A percentile compares a stretch with the other conserved stretches of the same genome.
Evolutionary conservation across 2,888 invertebrate species (phyloP).

Genomic region (Alitta virens): DNA sequence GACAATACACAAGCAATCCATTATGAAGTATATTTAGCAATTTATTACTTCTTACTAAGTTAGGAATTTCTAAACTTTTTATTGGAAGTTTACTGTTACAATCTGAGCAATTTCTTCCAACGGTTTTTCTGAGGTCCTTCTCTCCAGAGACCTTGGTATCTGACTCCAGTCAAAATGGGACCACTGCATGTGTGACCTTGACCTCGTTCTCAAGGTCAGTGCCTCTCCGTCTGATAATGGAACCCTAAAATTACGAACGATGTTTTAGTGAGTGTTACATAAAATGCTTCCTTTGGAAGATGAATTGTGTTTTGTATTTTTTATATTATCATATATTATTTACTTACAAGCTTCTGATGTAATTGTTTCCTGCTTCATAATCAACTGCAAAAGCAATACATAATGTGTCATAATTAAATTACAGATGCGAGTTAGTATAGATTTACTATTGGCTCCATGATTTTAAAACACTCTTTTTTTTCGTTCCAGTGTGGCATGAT

Average conservation of each 20-base stretch:
- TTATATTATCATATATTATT: neutral
- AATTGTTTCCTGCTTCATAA: constrained; percentile 43
- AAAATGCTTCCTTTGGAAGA: too few relatives aligned
- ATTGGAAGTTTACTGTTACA: constrained; percentile 32
- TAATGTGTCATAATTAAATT: too few relatives aligned
- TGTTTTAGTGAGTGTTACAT: too few relatives aligned
- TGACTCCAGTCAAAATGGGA: constrained; percentile 51
- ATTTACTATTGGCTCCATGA: too few relatives aligned
- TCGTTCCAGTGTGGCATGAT: too few relatives aligned
- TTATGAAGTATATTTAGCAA: too few relatives aligned
- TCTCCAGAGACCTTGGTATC: constrained; percentile 41
- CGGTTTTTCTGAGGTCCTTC: constrained; percentile 36
- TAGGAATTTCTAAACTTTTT: too few relatives aligned
- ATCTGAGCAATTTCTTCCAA: constrained; percentile 44
- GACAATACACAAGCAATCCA: too few relatives aligned
- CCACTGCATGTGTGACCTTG: constrained; percentile 46
- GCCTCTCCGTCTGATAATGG: constrained; percentile 45
- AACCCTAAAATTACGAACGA: constrained; percentile 11
- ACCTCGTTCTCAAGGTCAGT: constrained; percentile 37
- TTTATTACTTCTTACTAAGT: too few relatives aligned
- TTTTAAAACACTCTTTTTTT: too few relatives aligned
- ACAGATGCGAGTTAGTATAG: neutral
- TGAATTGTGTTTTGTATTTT: too few relatives aligned
- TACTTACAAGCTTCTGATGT: constrained; percentile 41
- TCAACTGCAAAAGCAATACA: constrained; percentile 29